These are phyloP conservation scores for Cerceris rybyensis DNA, from an alignment of 2,888 invertebrate genomes.

Conservation along the genomic window DNA sequence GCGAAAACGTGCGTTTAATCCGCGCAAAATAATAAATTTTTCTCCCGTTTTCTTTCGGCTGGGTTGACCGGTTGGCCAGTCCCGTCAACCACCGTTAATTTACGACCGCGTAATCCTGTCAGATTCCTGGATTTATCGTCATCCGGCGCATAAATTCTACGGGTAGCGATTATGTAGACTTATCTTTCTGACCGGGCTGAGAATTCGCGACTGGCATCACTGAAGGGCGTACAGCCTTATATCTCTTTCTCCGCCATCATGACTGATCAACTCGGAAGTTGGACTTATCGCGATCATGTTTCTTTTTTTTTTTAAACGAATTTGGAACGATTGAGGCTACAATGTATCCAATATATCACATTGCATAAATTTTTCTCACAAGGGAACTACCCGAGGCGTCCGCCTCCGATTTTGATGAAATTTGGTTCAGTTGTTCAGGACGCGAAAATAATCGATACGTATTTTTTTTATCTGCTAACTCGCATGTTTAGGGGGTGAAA, in stretches of 20 bases:
- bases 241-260: conserved; percentile 7
- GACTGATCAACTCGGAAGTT: not conserved
- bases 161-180: conserved; percentile 52
- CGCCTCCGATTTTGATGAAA: too few relatives aligned
- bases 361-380: too few relatives aligned
- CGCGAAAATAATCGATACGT: too few relatives aligned
- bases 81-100: conserved; percentile 57
- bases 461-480: too few relatives aligned
- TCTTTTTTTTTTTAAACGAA: too few relatives aligned
- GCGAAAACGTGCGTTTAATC: conserved; percentile 13
- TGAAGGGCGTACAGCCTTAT: conserved; percentile 6
- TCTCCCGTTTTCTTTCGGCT: conserved; percentile 29
- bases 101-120: conserved; percentile 68
- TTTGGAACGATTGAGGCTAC: too few relatives aligned
- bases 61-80: conserved; percentile 15
- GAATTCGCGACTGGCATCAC: conserved; percentile 34
- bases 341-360: too few relatives aligned
- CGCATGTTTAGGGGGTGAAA: too few relatives aligned
- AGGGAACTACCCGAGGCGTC: too few relatives aligned
- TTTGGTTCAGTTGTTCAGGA: too few relatives aligned
- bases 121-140: conserved; percentile 68
- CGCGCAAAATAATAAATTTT: conserved; percentile 49
- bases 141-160: conserved; percentile 66
- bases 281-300: not conserved
- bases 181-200: conserved; percentile 37